Conservation (phyloP, 2,113 vertebrate species). For the Ictalurus punctatus region DNA sequence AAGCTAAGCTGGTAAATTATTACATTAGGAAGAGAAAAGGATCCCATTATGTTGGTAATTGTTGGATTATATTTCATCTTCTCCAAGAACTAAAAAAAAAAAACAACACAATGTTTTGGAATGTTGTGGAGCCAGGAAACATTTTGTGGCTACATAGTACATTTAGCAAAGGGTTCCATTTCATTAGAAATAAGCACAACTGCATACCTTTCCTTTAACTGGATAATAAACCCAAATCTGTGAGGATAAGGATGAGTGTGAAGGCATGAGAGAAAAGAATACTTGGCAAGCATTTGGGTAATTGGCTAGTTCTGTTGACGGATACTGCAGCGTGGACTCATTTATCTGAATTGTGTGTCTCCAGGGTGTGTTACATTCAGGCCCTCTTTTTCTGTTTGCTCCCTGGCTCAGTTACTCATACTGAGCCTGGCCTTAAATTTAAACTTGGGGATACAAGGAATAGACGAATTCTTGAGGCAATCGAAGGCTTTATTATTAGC, state of each 20-base stretch:
- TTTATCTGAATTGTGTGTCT: not conserved
- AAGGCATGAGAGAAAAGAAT: conserved; percentile 24
- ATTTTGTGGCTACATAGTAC: conserved; percentile 26
- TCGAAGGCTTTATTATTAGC: not conserved
- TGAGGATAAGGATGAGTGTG: conserved; percentile 11
- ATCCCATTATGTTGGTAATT: not conserved
- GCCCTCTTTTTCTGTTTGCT: not conserved
- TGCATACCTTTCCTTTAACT: conserved; percentile 19
- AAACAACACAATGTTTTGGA: conserved; percentile 25
- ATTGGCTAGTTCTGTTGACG: not conserved
- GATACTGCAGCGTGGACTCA: conserved; percentile 23
- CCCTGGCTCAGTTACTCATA: not conserved
- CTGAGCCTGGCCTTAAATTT: not conserved
- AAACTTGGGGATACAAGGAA: not conserved
- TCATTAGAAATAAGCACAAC: conserved; percentile 16
- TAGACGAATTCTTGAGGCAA: not conserved
- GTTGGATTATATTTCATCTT: not conserved
- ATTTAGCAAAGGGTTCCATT: conserved; percentile 33
- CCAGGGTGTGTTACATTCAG: conserved; percentile 13
- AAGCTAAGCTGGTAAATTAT: not conserved
- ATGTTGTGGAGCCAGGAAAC: conserved; percentile 18
- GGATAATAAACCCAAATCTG: conserved; percentile 23
- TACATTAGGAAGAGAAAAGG: not conserved
- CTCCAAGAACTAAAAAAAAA: not conserved
- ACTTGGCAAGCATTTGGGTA: conserved; percentile 16